These are phyloP conservation scores for Erpornis zantholeuca DNA, from an alignment of 2,113 vertebrate species.

Conservation along the genomic window DNA sequence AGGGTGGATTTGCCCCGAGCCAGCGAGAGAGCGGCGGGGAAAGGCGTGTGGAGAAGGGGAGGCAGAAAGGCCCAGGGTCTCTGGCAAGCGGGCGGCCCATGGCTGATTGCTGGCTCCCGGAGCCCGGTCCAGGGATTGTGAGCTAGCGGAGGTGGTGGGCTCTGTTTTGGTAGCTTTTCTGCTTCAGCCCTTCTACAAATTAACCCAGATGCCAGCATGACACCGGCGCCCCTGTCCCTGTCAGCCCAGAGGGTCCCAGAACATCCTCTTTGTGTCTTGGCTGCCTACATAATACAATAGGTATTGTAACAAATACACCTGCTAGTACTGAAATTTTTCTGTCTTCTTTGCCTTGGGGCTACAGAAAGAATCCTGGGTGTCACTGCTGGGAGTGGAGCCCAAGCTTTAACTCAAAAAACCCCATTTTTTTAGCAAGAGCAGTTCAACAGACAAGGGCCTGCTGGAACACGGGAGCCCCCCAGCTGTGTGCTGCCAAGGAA, in stretches of 20 bases:
- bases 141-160: too few relatives aligned
- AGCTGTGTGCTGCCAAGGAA: accelerated
- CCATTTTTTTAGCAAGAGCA: accelerated
- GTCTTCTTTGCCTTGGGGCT: background rate
- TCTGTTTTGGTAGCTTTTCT: background rate
- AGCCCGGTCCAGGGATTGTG: too few relatives aligned
- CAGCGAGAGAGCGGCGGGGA: too few relatives aligned
- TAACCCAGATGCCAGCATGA: accelerated
- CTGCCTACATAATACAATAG: background rate
- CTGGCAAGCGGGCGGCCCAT: background rate
- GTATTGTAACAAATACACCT: too few relatives aligned
- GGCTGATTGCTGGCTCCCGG: too few relatives aligned
- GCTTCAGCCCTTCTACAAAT: accelerated
- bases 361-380: too few relatives aligned
- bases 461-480: background rate
- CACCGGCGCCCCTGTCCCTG: accelerated
- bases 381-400: accelerated
- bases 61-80: accelerated
- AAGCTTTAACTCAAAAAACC: accelerated
- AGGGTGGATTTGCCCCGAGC: too few relatives aligned
- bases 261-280: too few relatives aligned
- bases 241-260: background rate
- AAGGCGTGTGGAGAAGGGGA: accelerated
- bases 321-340: too few relatives aligned
- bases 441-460: too few relatives aligned